Evolutionary conservation across 2,113 vertebrate species (phyloP), one percentile per base, ranked within the genome.

Genomic region (Solea senegalensis): DNA sequence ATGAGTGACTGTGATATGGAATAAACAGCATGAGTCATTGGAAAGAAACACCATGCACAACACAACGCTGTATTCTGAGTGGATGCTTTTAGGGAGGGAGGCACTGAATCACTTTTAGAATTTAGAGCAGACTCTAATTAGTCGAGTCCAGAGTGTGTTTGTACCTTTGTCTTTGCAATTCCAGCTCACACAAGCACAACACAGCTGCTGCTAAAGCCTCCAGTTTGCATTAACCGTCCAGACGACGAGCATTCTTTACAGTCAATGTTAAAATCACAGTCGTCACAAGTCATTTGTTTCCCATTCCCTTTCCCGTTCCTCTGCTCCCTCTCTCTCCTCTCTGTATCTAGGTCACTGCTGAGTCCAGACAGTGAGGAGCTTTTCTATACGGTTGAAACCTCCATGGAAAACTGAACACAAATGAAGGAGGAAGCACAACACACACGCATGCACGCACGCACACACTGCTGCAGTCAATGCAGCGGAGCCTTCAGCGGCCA

Each of bases 281-380:
- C 64, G 41, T 65, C 40, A 52, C 12, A 14, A 53, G 50, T 46
- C n/a, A 64, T 55, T 64, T 52, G n/a, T 59, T 39, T 48, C 14
- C 50, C 13, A 64, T 6, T 64, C 54, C 16, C 14, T 58, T 26
- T 9, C n/a, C 66, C 50, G 63, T 48, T 53, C 43, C 8, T 2
- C 26, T 27, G 10, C 65, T 12, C 52, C 8, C 27, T 11, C 52
- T 8, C 9, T 41, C 68, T 49, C 61, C 27, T 56, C 52, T 60
- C 73, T 77, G 67, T 83, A 84, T 86, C 65, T 88, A 85, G 83
- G 87, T 85, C 87, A 83, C 9, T 72, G 74, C 78, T 67, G 75
- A 85, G 72, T 75, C 75, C 65, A 83, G 56, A 56, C 75, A 63
- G 64, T 76, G 28, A 81, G 74, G 59, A 77, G 76, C 60, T 72